These are phyloP conservation scores for Furnarius figulus DNA, from an alignment of 2,113 vertebrate genomes.

Conservation along the genomic window DNA sequence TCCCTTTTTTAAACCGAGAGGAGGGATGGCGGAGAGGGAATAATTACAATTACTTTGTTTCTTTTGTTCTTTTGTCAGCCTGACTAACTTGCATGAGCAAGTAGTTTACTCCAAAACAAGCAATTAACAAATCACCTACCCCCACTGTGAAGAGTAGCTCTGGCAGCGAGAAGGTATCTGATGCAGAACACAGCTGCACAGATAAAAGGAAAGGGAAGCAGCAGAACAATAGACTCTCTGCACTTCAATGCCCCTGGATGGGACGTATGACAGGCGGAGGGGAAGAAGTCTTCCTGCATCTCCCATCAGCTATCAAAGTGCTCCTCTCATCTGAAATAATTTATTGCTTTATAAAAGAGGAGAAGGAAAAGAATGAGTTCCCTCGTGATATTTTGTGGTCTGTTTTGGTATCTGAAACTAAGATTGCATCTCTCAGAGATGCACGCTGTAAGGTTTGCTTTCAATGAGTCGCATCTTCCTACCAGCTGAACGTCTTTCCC, in stretches of 20 bases:
- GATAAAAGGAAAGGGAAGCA: conserved; percentile 21
- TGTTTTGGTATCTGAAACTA: conserved; percentile 9
- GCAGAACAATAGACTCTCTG: neutral
- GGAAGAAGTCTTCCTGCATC: neutral
- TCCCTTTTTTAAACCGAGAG: neutral
- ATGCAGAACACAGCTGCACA: conserved; percentile 17
- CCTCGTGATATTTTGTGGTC: neutral
- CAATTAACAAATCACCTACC: conserved; percentile 14
- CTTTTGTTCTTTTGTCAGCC: conserved; percentile 33
- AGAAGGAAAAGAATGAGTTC: neutral
- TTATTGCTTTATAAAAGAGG: neutral
- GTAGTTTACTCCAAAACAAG: conserved; percentile 35
- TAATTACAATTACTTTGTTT: conserved; percentile 28
- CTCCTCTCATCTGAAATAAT: neutral
- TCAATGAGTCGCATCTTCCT: neutral
- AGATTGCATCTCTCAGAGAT: neutral
- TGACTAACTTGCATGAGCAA: conserved; percentile 16
- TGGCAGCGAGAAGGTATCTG: neutral
- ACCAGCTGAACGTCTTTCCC: neutral
- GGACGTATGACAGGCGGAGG: neutral
- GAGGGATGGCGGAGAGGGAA: neutral
- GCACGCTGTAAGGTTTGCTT: neutral
- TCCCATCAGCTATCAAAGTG: neutral
- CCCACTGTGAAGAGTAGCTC: neutral
- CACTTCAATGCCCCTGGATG: neutral